Evolutionary conservation across 2,888 invertebrate genomes (phyloP).

Genomic region (Yponomeuta evonymella): DNA sequence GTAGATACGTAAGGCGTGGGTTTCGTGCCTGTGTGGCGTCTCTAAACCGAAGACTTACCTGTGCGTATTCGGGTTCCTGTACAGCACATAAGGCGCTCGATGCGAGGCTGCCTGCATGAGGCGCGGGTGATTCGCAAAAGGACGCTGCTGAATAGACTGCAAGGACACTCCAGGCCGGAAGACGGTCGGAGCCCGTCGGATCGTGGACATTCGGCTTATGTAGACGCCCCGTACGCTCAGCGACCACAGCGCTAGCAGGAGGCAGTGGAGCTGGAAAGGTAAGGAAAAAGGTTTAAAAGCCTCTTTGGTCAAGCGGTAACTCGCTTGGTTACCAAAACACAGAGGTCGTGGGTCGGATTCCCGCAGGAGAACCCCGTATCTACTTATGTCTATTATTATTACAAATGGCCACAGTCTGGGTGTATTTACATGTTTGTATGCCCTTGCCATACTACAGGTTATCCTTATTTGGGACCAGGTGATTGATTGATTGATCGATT

Average conservation of each 20-base stretch:
- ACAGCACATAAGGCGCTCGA: constrained; percentile 53
- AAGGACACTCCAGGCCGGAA: constrained; percentile 53
- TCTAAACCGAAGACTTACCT: constrained; percentile 32
- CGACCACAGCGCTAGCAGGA: constrained; percentile 41
- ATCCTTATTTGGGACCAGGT: too few relatives aligned
- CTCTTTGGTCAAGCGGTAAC: background rate
- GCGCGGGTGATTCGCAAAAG: constrained; percentile 40
- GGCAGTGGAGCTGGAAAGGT: constrained; percentile 30
- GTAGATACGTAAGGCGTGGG: too few relatives aligned
- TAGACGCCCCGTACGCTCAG: constrained; percentile 46
- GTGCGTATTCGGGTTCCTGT: constrained; percentile 44
- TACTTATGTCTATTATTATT: too few relatives aligned
- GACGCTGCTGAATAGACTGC: constrained; percentile 36
- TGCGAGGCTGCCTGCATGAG: constrained; percentile 47
- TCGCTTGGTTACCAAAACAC: too few relatives aligned
- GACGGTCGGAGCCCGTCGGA: constrained; percentile 43
- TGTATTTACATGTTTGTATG: too few relatives aligned
- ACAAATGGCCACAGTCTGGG: too few relatives aligned
- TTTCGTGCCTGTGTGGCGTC: too few relatives aligned
- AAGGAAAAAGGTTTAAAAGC: background rate
- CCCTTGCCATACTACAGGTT: too few relatives aligned
- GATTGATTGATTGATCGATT: too few relatives aligned
- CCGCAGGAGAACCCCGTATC: too few relatives aligned
- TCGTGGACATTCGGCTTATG: constrained; percentile 48
- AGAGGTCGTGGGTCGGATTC: too few relatives aligned